Evolutionary conservation across 2,113 vertebrate genomes (phyloP).

Genomic region (Psilopogon haemacephalus): DNA sequence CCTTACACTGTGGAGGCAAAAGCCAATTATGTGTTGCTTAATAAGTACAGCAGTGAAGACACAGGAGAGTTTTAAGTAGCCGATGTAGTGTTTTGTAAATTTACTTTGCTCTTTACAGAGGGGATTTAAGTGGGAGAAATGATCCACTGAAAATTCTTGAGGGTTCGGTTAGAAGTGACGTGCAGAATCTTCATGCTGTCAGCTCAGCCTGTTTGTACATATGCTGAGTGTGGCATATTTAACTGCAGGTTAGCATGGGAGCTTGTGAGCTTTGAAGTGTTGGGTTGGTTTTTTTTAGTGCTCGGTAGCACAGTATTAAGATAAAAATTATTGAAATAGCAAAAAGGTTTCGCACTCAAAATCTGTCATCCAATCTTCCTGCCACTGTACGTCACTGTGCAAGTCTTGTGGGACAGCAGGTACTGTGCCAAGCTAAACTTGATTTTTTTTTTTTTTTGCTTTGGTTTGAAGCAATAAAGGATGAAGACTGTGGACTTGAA

Average conservation of each 20-base stretch:
- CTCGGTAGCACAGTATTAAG: constrained; percentile 24
- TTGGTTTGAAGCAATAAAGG: not conserved
- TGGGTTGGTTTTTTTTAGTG: not conserved
- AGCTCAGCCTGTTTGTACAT: constrained; percentile 38
- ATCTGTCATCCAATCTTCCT: constrained; percentile 5
- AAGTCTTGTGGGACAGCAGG: not conserved
- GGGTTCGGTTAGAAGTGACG: constrained; percentile 9
- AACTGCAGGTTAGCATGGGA: constrained; percentile 39
- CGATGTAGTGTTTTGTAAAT: not conserved
- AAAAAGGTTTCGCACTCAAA: constrained; percentile 24
- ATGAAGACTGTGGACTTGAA: not conserved
- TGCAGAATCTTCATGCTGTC: constrained; percentile 38
- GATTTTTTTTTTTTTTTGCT: constrained; percentile 29
- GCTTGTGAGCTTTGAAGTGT: not conserved
- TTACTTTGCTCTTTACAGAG: not conserved
- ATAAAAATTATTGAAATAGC: constrained; percentile 13
- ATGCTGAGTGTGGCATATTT: constrained; percentile 42
- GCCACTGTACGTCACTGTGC: not conserved
- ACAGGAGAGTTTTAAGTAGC: not conserved
- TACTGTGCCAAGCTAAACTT: not conserved
- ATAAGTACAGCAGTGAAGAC: not conserved
- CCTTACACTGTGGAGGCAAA: not conserved
- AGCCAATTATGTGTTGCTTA: not conserved
- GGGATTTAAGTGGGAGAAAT: not conserved
- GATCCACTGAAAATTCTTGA: not conserved